These are phyloP conservation scores for Drosophila murphyi DNA, from an alignment of 1,140 invertebrate species.

Conservation along the genomic window DNA sequence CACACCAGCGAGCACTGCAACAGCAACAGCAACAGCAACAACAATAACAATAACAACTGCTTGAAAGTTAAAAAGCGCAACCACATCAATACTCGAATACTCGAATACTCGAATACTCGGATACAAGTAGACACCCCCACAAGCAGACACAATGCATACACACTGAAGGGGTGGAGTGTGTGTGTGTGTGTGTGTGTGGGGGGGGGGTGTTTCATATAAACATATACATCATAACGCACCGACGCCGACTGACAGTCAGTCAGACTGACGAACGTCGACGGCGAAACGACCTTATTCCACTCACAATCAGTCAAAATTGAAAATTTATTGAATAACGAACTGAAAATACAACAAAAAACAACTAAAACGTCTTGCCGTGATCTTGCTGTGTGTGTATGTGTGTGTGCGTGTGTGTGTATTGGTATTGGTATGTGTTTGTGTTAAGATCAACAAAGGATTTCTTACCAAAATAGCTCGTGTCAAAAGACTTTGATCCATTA, in stretches of 20 bases:
- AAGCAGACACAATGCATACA: constrained; percentile 15
- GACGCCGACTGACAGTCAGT: constrained; percentile 27
- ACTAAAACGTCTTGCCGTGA: constrained; percentile 40
- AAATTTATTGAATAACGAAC: constrained; percentile 84
- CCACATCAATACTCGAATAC: constrained; percentile 37
- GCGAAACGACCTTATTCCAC: constrained; percentile 79
- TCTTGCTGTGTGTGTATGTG: neutral
- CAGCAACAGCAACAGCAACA: constrained; percentile 40
- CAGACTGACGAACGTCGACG: constrained; percentile 61
- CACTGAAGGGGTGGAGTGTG: constrained; percentile 11
- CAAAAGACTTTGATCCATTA: constrained; percentile 85
- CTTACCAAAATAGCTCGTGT: constrained; percentile 84
- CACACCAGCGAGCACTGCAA: constrained; percentile 16
- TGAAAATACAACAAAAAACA: constrained; percentile 29
- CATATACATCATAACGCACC: constrained; percentile 79
- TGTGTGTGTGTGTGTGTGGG: too few relatives aligned
- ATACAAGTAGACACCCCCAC: constrained; percentile 18
- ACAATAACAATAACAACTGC: constrained; percentile 46
- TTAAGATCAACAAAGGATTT: constrained; percentile 84
- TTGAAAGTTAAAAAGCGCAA: constrained; percentile 55
- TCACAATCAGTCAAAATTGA: constrained; percentile 84
- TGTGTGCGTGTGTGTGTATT: constrained; percentile 22
- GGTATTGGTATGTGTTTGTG: constrained; percentile 60
- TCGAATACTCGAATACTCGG: constrained; percentile 14
- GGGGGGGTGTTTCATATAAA: constrained; percentile 47